Conservation (phyloP, 2,888 invertebrate genomes). For the Deilephila porcellus region DNA sequence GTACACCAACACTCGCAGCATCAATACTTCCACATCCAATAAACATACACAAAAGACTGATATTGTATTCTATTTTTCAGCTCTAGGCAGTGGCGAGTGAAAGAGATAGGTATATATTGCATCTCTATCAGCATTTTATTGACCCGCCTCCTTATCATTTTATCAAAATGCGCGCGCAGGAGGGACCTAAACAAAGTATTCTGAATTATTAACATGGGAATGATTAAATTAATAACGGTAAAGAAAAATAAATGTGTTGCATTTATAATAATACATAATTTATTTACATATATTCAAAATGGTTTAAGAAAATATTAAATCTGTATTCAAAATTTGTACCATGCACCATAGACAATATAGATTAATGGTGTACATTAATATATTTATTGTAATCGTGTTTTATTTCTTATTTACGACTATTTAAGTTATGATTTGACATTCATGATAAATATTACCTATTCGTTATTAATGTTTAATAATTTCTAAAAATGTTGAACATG, state of each 20-base stretch:
- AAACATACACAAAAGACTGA: constrained; percentile 67
- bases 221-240: not conserved
- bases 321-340: not conserved
- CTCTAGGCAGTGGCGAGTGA: constrained; percentile 43
- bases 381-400: not conserved
- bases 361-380: not conserved
- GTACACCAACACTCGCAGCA: constrained; percentile 47
- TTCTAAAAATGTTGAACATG: too few species aligned
- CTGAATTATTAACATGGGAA: not conserved
- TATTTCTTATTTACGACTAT: not conserved
- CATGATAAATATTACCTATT: too few species aligned
- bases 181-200: constrained; percentile 31
- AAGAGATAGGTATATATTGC: constrained; percentile 53
- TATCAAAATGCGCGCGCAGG: constrained; percentile 61
- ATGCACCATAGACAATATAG: not conserved
- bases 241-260: not conserved
- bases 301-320: not conserved
- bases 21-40: constrained; percentile 56
- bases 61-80: constrained; percentile 43
- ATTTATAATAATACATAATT: not conserved
- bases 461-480: too few species aligned
- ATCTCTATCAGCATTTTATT: constrained; percentile 64
- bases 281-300: not conserved
- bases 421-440: not conserved
- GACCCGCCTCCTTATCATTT: constrained; percentile 65